These are phyloP conservation scores for Microcaecilia unicolor DNA, from an alignment of 2,797 vertebrate genomes.

Conservation along the genomic window DNA sequence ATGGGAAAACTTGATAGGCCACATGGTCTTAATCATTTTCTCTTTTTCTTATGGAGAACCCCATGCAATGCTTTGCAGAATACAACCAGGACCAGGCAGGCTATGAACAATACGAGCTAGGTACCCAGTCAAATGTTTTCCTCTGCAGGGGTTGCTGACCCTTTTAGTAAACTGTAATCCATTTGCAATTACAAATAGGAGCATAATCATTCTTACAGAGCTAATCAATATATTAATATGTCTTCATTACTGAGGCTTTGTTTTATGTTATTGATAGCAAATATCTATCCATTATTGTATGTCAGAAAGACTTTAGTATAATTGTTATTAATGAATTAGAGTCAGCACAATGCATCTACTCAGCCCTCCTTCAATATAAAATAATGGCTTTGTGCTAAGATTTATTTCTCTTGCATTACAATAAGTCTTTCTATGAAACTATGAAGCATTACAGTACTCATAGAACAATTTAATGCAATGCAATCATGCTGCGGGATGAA, in stretches of 20 bases:
- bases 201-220: conserved; percentile 36
- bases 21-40: no score
- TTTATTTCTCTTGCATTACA: conserved; percentile 41
- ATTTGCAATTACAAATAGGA: conserved; percentile 25
- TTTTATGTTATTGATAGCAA: conserved; percentile 50
- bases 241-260: conserved; percentile 45
- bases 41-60: no score
- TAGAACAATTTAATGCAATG: conserved; percentile 29
- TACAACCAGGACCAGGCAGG: neutral
- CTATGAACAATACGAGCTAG: no score
- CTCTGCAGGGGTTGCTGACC: neutral
- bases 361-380: conserved; percentile 24
- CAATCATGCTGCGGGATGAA: conserved; percentile 19
- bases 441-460: conserved; percentile 35
- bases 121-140: neutral
- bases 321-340: conserved; percentile 47
- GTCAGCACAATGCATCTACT: conserved; percentile 11
- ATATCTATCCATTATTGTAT: conserved; percentile 39
- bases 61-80: no score
- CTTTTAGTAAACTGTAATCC: conserved; percentile 22
- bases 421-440: conserved; percentile 41
- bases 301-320: conserved; percentile 28
- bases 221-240: conserved; percentile 43
- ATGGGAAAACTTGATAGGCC: no score
- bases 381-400: conserved; percentile 24